Evolutionary conservation across 2,113 vertebrate genomes (phyloP).

Genomic region (Oreochromis spilurus): DNA sequence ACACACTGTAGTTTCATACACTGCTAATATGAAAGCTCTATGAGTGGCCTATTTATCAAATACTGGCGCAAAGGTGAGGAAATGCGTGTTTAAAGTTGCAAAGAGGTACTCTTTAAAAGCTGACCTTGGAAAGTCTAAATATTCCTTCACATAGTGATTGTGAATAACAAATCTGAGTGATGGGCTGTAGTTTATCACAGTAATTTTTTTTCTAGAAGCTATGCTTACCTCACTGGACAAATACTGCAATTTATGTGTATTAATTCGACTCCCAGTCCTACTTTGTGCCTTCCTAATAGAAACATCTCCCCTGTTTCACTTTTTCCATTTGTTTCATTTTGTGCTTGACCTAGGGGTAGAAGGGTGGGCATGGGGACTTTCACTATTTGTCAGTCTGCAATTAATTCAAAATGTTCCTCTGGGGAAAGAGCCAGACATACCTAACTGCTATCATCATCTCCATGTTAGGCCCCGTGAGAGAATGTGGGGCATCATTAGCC

Average conservation of each 20-base stretch:
- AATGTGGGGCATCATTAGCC: slow-evolving; percentile 1
- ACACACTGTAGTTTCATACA: neutral
- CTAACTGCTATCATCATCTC: slow-evolving; percentile 34
- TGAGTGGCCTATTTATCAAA: neutral
- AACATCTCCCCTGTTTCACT: neutral
- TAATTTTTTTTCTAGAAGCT: slow-evolving; percentile 1
- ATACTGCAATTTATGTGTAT: neutral
- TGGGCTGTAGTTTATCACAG: slow-evolving; percentile 8
- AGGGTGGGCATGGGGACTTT: neutral
- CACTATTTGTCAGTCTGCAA: slow-evolving; percentile 24
- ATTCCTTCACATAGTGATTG: neutral
- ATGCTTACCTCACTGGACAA: neutral
- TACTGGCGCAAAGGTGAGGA: neutral
- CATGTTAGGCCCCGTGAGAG: neutral
- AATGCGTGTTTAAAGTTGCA: neutral
- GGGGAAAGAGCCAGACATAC: neutral
- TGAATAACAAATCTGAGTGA: slow-evolving; percentile 21
- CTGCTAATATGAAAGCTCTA: neutral
- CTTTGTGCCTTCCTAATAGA: slow-evolving; percentile 3
- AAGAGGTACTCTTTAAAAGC: neutral
- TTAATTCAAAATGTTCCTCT: slow-evolving; percentile 40
- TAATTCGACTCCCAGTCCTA: neutral
- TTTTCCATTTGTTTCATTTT: slow-evolving; percentile 1
- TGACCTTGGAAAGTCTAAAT: neutral
- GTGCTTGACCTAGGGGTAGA: neutral